Percentiles rank a stretch among this genome's conserved stretches.
Evolutionary conservation across 2,888 invertebrate genomes (phyloP).

Genomic region (Acrobeloides nanus): DNA sequence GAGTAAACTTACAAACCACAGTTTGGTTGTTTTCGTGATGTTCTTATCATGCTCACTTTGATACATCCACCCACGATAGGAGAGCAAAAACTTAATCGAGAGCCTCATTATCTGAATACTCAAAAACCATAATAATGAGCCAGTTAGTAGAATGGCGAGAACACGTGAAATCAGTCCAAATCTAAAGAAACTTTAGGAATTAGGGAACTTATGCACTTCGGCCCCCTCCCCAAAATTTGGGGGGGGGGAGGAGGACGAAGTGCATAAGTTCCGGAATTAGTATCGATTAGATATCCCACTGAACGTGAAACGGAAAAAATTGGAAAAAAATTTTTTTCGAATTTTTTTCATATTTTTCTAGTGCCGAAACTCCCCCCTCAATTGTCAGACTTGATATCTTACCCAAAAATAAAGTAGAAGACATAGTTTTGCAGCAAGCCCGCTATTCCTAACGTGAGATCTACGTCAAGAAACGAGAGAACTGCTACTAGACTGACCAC

Average conservation of each 20-base stretch:
- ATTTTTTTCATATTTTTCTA: too few relatives aligned
- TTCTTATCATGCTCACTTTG: conserved; percentile 70
- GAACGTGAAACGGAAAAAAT: too few relatives aligned
- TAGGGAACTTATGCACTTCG: too few relatives aligned
- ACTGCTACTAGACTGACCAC: conserved; percentile 62
- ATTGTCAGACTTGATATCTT: too few relatives aligned
- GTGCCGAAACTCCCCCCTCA: too few relatives aligned
- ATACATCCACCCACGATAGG: conserved; percentile 98
- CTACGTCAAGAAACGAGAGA: conserved; percentile 20
- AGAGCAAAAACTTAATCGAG: conserved; percentile 75
- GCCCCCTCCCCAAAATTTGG: too few relatives aligned
- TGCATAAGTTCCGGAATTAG: too few relatives aligned
- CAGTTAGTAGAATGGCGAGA: conserved; percentile 54
- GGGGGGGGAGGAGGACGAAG: too few relatives aligned
- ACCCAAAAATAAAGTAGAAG: conserved; percentile 65
- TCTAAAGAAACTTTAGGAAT: too few relatives aligned
- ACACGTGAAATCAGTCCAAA: conserved; percentile 54
- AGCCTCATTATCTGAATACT: conserved; percentile 76
- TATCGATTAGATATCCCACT: too few relatives aligned
- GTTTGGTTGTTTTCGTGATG: conserved; percentile 68
- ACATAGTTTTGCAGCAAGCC: conserved; percentile 66
- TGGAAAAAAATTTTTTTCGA: too few relatives aligned
- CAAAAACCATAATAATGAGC: conserved; percentile 75
- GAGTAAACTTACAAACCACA: conserved; percentile 66
- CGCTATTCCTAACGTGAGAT: conserved; percentile 68